phyloP scores from a whole-genome alignment of 2,888 invertebrate genomes.

The Escarpia spicata region DNA sequence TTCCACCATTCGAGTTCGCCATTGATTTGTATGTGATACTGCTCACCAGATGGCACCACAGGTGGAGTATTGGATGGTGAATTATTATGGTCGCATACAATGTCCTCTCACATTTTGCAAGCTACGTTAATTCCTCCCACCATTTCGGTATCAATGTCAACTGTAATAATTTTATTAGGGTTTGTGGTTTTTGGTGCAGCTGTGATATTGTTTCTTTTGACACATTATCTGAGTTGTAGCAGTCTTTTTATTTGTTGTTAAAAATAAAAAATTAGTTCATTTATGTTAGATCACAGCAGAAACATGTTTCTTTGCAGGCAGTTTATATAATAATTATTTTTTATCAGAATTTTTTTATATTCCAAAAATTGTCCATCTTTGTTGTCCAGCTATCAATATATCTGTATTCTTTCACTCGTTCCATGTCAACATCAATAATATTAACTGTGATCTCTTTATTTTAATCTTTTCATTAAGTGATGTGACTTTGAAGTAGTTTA shows the following conservation, averaged over 20 bases:
- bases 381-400: not conserved
- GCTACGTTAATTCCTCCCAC: not conserved
- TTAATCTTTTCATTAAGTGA: not conserved
- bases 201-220: not conserved
- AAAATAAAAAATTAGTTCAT: too few relatives aligned
- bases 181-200: not conserved
- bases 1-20: not conserved
- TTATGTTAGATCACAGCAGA: not conserved
- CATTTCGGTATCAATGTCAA: not conserved
- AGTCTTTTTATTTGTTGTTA: not conserved
- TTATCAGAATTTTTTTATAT: not conserved
- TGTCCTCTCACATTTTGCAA: not conserved
- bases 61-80: not conserved
- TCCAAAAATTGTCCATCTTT: not conserved
- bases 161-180: not conserved
- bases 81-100: not conserved
- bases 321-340: not conserved
- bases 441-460: not conserved
- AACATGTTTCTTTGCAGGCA: not conserved
- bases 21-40: not conserved
- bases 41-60: not conserved
- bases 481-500: not conserved
- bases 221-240: not conserved
- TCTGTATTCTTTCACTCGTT: not conserved
- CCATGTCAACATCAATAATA: not conserved